Base-by-base conservation (phyloP, 2,113 vertebrate genomes). In the Spilogale gracilis region DNA sequence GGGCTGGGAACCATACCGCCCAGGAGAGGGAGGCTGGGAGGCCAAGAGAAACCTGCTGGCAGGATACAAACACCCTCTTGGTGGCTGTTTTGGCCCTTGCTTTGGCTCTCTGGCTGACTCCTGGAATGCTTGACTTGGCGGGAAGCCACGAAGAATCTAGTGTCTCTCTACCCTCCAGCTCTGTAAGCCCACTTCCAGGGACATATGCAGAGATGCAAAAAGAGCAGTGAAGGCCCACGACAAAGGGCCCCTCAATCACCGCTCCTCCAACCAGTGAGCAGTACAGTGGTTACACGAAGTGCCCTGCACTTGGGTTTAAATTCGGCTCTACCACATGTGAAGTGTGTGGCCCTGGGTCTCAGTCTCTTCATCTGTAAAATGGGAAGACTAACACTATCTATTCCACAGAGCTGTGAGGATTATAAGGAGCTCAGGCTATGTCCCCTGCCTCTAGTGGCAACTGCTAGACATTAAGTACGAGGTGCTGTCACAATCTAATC, bases 361-460 rank as follows among this genome's bases (percentile, higher is more conserved):
- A 73, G 45, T 74, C 85, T 85, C 90, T 67, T 83, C 52, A 84
- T 23, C 56, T 96, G 27, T 74, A 84, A 94, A 90, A 76, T 54
- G 45, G 65, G 38, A 60, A 95, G 23, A 71, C 61, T 83, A 65
- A 25, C 3, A 10, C 2, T 38, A 56, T 25, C 27, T 87, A 21
- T n/a, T 63, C 76, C 32, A 84, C 11, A 76, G 9, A 76, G 16
- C 71, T 69, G 17, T 56, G 58, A 50, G 30, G 38, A 60, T 67
- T 32, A 65, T 4, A n/a, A 63, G 90, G 71, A 17, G 5, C n/a
- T 74, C 16, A 61, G 81, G 60, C 9, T 18, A 43, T 84, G 56
- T 74, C 23, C 45, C 20, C 45, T 82, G 48, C 45, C 21, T 78
- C 61, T 60, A 61, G 1, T 9, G 20, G 81, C 63, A 76, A 69